Percentiles rank a stretch among this genome's conserved stretches.
phyloP scores from a whole-genome alignment of 2,888 invertebrate species.

The Pycnomerus fuliginosus region DNA sequence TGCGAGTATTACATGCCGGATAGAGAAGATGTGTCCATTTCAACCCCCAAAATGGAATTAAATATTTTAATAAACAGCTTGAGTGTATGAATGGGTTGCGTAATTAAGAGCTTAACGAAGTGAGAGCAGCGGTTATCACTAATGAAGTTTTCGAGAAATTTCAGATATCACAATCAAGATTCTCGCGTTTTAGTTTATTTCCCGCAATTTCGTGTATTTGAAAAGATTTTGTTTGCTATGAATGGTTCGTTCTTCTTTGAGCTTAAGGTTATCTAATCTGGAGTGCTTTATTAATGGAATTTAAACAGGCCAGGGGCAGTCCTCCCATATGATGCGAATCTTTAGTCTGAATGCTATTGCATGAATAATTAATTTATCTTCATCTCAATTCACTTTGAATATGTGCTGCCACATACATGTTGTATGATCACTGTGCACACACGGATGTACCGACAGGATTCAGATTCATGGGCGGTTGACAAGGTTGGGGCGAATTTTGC shows the following conservation, averaged over 20 bases:
- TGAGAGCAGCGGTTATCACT: conserved; percentile 44
- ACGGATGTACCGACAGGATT: conserved; percentile 31
- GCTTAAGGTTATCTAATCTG: conserved; percentile 47
- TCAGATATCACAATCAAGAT: conserved; percentile 13
- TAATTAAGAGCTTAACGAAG: conserved; percentile 48
- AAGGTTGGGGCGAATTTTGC: conserved; percentile 39
- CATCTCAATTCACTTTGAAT: conserved; percentile 50
- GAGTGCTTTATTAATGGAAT: conserved; percentile 50
- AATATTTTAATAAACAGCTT: conserved; percentile 47
- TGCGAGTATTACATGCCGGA: conserved; percentile 25
- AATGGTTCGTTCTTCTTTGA: conserved; percentile 36
- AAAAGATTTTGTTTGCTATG: neutral
- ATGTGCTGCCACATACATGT: conserved; percentile 48
- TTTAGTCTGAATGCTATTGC: conserved; percentile 46
- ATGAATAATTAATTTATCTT: conserved; percentile 52
- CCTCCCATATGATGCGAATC: conserved; percentile 43
- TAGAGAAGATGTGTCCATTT: conserved; percentile 39
- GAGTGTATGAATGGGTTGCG: conserved; percentile 40
- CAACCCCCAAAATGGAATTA: conserved; percentile 37
- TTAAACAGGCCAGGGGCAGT: conserved; percentile 45
- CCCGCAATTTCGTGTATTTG: neutral
- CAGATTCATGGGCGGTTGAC: conserved; percentile 42
- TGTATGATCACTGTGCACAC: conserved; percentile 43
- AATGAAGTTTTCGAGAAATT: conserved; percentile 45
- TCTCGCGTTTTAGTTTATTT: neutral